phyloP scores from a whole-genome alignment of 2,888 invertebrate genomes.

The Chymomyza fuscimana region DNA sequence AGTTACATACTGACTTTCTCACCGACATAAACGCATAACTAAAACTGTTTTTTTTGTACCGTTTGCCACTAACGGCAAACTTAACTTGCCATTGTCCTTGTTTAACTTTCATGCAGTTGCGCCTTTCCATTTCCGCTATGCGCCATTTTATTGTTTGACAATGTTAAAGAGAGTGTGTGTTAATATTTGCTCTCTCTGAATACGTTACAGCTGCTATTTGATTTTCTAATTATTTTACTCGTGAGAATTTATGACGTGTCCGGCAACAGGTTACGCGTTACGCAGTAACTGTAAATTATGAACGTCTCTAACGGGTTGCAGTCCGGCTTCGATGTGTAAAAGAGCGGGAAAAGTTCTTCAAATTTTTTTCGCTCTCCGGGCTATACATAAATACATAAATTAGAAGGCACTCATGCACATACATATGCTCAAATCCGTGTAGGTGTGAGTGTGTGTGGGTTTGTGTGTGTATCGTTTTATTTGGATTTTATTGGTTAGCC shows the following conservation, averaged over 20 bases:
- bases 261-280: conserved; percentile 55
- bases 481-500: conserved; percentile 8
- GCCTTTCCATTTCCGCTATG: conserved; percentile 49
- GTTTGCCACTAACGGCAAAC: neutral
- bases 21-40: neutral
- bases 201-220: conserved; percentile 39
- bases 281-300: neutral
- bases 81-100: neutral
- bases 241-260: conserved; percentile 64
- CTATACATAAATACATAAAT: neutral
- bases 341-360: neutral
- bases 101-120: conserved; percentile 41
- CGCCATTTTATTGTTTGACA: neutral
- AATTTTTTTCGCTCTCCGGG: neutral
- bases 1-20: too few species aligned
- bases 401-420: neutral
- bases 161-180: neutral
- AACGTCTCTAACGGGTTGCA: neutral
- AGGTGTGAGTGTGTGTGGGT: neutral
- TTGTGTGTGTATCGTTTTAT: neutral
- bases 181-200: neutral
- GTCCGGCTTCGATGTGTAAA: too few species aligned
- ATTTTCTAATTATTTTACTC: conserved; percentile 74
- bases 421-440: neutral
- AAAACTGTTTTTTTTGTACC: neutral